A percentile compares a stretch with the other conserved stretches of the same genome.
Conservation (phyloP, 2,888 invertebrate species). For the Drosophila picticornis region DNA sequence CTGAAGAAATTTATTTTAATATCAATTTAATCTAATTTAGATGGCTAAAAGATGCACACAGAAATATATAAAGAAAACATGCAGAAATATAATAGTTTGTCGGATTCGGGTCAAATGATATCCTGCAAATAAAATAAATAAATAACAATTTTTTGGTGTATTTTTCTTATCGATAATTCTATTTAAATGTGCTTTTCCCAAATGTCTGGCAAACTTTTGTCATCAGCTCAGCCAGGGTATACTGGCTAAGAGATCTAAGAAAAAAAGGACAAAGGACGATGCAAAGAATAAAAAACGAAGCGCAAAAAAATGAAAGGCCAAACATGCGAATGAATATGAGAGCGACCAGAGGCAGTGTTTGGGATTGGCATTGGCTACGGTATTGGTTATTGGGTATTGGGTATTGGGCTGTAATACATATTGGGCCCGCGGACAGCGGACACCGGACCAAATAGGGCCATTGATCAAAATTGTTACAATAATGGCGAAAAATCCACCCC, state of each 20-base stretch:
- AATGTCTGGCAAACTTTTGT: background rate
- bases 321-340: constrained; percentile 68
- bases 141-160: background rate
- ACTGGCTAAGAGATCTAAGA: constrained; percentile 13
- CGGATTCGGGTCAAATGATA: background rate
- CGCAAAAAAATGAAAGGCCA: constrained; percentile 26
- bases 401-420: constrained; percentile 15
- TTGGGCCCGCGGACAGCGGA: constrained; percentile 42
- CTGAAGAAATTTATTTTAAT: background rate
- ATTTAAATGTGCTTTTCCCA: background rate
- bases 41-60: background rate
- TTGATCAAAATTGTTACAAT: constrained; percentile 83
- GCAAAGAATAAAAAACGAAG: constrained; percentile 22
- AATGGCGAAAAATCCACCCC: constrained; percentile 83
- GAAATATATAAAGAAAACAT: background rate
- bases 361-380: constrained; percentile 33
- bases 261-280: constrained; percentile 48
- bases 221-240: constrained; percentile 18
- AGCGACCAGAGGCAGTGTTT: constrained; percentile 27
- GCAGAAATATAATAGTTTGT: rapidly evolving
- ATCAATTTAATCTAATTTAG: background rate
- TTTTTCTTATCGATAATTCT: background rate
- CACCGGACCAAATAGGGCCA: constrained; percentile 75
- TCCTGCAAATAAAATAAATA: background rate
- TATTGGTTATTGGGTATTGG: background rate